phyloP scores from a whole-genome alignment of 2,113 vertebrate species.

The Solenodon paradoxus region DNA sequence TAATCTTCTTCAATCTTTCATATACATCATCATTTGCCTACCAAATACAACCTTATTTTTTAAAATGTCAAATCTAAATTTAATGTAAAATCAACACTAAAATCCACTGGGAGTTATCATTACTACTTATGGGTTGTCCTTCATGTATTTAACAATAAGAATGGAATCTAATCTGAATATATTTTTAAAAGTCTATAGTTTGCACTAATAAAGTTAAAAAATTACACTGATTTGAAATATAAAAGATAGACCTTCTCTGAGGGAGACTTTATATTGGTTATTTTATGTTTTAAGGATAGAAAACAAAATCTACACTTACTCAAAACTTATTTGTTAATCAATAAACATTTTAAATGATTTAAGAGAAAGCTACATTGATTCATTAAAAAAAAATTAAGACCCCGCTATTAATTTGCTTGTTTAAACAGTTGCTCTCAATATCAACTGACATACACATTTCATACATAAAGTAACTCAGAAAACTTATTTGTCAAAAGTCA shows the following conservation, averaged over 20 bases:
- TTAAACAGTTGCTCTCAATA: not conserved
- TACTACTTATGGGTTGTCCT: constrained; percentile 54
- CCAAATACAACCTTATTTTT: not conserved
- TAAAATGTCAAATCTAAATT: not conserved
- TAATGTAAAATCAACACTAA: not conserved
- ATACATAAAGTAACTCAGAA: not conserved
- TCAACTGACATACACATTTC: not conserved
- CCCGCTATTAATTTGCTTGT: not conserved
- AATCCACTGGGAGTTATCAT: constrained; percentile 46
- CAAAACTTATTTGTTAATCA: not conserved
- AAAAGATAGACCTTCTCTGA: not conserved
- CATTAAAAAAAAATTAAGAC: not conserved
- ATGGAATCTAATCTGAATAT: not conserved
- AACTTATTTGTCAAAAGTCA: not conserved
- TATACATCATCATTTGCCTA: not conserved
- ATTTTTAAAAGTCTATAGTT: not conserved
- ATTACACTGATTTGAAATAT: not conserved
- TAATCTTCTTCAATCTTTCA: not conserved
- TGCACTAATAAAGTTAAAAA: not conserved
- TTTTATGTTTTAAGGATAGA: not conserved
- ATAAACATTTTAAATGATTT: not conserved
- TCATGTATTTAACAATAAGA: constrained; percentile 46
- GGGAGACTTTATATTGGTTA: not conserved
- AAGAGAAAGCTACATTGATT: not conserved
- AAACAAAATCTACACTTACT: not conserved